These are phyloP conservation scores for Lochmaea capreae DNA, from an alignment of 2,888 invertebrate species.

Conservation along the genomic window DNA sequence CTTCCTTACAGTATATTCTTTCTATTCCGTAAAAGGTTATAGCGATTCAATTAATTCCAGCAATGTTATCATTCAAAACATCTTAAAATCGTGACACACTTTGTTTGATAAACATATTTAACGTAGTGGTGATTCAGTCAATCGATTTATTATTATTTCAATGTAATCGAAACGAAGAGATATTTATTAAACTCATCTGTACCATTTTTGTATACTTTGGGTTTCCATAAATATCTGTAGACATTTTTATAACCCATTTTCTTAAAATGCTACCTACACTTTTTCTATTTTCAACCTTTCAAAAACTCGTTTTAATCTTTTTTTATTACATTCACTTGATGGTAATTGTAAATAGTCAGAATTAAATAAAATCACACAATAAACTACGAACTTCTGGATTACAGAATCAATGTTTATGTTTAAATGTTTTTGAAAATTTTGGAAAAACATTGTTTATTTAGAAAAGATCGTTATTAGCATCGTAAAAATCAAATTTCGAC, in stretches of 20 bases:
- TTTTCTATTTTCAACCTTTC: neutral
- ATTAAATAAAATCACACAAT: neutral
- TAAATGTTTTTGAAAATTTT: too few species aligned
- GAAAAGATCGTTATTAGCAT: too few species aligned
- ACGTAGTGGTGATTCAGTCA: too few species aligned
- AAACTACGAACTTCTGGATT: neutral
- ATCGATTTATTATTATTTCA: neutral
- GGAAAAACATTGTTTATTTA: too few species aligned
- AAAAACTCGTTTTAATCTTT: neutral
- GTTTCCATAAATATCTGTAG: constrained; percentile 1
- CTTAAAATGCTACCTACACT: constrained; percentile 2
- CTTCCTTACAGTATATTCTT: too few species aligned
- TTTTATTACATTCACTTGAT: neutral
- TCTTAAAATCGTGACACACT: too few species aligned
- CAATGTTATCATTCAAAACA: too few species aligned
- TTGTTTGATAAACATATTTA: too few species aligned
- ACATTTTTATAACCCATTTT: constrained; percentile 7
- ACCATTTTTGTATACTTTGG: neutral
- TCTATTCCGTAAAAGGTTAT: too few species aligned
- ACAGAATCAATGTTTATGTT: too few species aligned
- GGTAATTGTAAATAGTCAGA: neutral
- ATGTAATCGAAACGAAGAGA: neutral
- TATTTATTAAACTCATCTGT: neutral
- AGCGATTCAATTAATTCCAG: too few species aligned
- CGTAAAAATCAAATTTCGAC: too few species aligned